Evolutionary conservation across 2,888 invertebrate species (phyloP).

Genomic region (Poecilobothrus nobilitatus): DNA sequence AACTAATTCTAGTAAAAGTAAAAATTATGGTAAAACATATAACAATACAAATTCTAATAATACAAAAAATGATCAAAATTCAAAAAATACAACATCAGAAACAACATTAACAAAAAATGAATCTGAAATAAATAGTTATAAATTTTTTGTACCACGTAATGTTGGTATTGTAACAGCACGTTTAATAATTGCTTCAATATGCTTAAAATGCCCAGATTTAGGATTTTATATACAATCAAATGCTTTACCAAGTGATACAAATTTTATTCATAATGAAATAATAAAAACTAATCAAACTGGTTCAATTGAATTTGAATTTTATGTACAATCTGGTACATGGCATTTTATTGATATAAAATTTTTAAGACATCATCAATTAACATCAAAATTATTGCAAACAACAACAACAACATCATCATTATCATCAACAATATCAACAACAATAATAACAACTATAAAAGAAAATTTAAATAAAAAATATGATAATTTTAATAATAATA

Average conservation of each 20-base stretch:
- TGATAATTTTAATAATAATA: neutral
- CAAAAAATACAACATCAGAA: slow-evolving; percentile 36
- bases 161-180: slow-evolving; percentile 36
- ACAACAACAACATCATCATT: slow-evolving; percentile 16
- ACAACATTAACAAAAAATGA: slow-evolving; percentile 34
- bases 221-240: slow-evolving; percentile 47
- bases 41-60: neutral
- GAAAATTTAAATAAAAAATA: neutral
- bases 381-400: neutral
- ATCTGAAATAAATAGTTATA: slow-evolving; percentile 33
- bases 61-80: slow-evolving; percentile 31
- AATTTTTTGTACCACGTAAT: slow-evolving; percentile 47
- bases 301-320: slow-evolving; percentile 45
- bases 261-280: slow-evolving; percentile 45
- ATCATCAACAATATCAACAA: slow-evolving; percentile 7
- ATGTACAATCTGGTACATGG: slow-evolving; percentile 51
- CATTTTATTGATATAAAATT: slow-evolving; percentile 50
- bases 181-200: slow-evolving; percentile 39
- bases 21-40: neutral
- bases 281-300: slow-evolving; percentile 46
- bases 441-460: no score
- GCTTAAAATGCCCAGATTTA: slow-evolving; percentile 44
- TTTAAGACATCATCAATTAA: slow-evolving; percentile 21
- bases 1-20: neutral
- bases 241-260: slow-evolving; percentile 47